These are phyloP conservation scores for Erethizon dorsatum DNA, from an alignment of 2,797 vertebrate species.

Conservation along the genomic window DNA sequence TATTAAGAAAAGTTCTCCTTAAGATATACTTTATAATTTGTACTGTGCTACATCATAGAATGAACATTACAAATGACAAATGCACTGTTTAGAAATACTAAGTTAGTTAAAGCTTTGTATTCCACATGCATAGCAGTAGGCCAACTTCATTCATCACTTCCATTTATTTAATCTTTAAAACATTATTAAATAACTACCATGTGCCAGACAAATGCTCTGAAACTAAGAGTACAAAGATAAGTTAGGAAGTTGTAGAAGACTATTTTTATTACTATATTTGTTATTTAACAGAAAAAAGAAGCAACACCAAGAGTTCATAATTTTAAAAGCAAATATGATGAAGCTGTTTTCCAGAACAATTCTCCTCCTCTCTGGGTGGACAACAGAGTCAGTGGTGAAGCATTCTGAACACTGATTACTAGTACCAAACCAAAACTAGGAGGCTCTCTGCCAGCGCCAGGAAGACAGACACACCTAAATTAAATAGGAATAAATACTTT, in stretches of 20 bases:
- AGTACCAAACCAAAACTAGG: neutral
- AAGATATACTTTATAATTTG: neutral
- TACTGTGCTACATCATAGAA: neutral
- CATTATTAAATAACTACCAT: neutral
- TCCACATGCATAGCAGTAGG: neutral
- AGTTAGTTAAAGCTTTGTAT: neutral
- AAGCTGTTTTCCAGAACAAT: neutral
- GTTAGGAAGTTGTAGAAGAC: neutral
- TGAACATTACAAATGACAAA: neutral
- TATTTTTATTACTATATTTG: neutral
- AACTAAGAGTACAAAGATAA: neutral
- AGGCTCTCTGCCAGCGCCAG: neutral
- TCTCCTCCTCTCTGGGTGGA: neutral
- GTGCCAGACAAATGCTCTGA: neutral
- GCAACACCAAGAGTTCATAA: neutral
- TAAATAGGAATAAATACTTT: neutral
- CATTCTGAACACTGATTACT: neutral
- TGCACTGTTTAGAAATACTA: neutral
- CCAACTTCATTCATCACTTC: neutral
- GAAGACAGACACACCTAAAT: neutral
- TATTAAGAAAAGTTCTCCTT: neutral
- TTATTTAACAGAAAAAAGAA: neutral
- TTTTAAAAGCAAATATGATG: constrained; percentile 17
- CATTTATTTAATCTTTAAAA: constrained; percentile 3
- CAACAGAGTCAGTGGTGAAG: too few species aligned